These are phyloP conservation scores for Congeria kusceri DNA, from an alignment of 2,888 invertebrate species.

Conservation along the genomic window DNA sequence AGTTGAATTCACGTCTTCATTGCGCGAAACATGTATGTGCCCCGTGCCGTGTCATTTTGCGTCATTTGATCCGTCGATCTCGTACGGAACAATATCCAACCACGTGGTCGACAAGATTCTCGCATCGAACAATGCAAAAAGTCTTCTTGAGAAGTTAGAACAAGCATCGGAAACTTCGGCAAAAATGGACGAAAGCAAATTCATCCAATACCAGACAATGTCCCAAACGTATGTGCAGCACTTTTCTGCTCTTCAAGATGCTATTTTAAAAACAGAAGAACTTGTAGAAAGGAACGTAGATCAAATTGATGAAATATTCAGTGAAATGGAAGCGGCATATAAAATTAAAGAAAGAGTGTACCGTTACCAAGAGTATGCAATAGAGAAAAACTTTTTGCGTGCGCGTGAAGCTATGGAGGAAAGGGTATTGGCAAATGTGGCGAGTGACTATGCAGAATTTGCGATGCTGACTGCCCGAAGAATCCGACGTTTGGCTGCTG, in stretches of 20 bases:
- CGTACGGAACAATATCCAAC: slow-evolving; percentile 71
- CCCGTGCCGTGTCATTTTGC: slow-evolving; percentile 73
- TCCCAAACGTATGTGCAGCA: slow-evolving; percentile 17
- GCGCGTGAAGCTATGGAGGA: slow-evolving; percentile 74
- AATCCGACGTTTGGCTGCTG: slow-evolving; percentile 41
- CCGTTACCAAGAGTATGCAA: slow-evolving; percentile 66
- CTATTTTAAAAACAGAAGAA: slow-evolving; percentile 29
- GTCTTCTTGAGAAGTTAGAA: slow-evolving; percentile 19
- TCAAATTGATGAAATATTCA: slow-evolving; percentile 21
- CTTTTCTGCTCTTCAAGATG: slow-evolving; percentile 23
- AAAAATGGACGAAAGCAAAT: slow-evolving; percentile 62
- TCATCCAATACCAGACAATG: slow-evolving; percentile 25
- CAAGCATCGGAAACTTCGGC: slow-evolving; percentile 66
- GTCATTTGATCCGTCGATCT: slow-evolving; percentile 70
- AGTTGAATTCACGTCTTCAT: slow-evolving; percentile 45
- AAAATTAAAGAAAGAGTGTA: slow-evolving; percentile 55
- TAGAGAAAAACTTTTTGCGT: slow-evolving; percentile 72
- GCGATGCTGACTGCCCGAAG: slow-evolving; percentile 58
- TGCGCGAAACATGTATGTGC: slow-evolving; percentile 62
- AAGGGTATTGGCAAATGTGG: slow-evolving; percentile 67
- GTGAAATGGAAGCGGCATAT: slow-evolving; percentile 38
- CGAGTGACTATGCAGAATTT: slow-evolving; percentile 72
- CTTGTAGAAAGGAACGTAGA: slow-evolving; percentile 36
- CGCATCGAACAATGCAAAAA: slow-evolving; percentile 6
- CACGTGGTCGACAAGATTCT: slow-evolving; percentile 66